Evolutionary conservation across 2,113 vertebrate species (phyloP).

Genomic region (Budorcas taxicolor): DNA sequence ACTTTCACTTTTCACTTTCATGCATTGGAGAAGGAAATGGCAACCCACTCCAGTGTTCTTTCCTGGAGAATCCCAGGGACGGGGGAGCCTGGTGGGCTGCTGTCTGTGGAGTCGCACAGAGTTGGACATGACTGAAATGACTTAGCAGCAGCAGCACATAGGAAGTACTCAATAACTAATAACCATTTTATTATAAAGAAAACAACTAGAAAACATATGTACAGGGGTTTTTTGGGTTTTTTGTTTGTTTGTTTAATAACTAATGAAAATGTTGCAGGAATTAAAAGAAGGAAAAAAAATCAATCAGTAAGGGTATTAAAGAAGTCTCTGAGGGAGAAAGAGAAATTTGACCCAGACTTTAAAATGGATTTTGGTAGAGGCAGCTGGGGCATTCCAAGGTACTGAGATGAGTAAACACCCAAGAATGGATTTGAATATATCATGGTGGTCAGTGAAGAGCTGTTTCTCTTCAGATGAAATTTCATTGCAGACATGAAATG

Average conservation of each 20-base stretch:
- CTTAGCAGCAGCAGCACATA: background rate
- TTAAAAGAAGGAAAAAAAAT: background rate
- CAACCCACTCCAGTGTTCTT: too few relatives aligned
- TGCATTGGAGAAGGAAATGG: too few relatives aligned
- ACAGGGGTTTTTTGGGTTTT: background rate
- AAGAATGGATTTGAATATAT: background rate
- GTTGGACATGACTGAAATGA: too few relatives aligned
- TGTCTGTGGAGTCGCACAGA: too few relatives aligned
- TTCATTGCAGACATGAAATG: background rate
- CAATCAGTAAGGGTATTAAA: background rate
- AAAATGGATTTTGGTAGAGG: background rate
- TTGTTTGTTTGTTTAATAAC: background rate
- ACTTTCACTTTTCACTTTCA: too few relatives aligned
- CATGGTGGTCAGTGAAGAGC: background rate
- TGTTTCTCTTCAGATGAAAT: constrained; percentile 2
- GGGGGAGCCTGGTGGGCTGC: too few relatives aligned
- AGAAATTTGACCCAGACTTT: background rate
- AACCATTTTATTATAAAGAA: constrained; percentile 21
- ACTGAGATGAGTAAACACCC: background rate
- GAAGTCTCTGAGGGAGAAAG: background rate
- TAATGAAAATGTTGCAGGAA: constrained; percentile 15
- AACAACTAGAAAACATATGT: constrained; percentile 21
- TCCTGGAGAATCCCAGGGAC: too few relatives aligned
- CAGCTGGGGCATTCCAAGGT: background rate
- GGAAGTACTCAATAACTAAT: background rate